Evolutionary conservation across 2,888 invertebrate genomes (phyloP).

Genomic region (Eristalis tenax): DNA sequence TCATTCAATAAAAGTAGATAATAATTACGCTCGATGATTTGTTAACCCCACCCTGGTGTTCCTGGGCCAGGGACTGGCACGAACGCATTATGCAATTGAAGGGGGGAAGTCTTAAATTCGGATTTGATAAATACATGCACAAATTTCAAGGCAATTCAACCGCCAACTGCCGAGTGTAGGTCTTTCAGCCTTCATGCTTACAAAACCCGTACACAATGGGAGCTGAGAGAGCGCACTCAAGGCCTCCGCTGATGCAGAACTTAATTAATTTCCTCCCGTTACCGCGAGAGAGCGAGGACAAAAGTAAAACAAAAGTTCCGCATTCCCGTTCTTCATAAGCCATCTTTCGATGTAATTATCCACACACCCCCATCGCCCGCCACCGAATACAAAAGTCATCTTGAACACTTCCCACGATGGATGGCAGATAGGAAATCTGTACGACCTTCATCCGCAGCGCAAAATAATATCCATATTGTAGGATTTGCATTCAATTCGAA

Average conservation of each 20-base stretch:
- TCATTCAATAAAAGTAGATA: conserved; percentile 53
- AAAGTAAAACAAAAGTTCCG: conserved; percentile 33
- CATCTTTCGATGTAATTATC: conserved; percentile 54
- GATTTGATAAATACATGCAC: too few species aligned
- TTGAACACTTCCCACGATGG: conserved; percentile 56
- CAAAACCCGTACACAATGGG: conserved; percentile 14
- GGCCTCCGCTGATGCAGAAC: conserved; percentile 18
- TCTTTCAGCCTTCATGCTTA: background rate
- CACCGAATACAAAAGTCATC: conserved; percentile 57
- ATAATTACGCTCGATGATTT: conserved; percentile 53
- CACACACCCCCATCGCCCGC: background rate
- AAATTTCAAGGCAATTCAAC: background rate
- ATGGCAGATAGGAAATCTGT: background rate
- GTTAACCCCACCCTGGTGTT: conserved; percentile 17
- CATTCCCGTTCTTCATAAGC: conserved; percentile 17
- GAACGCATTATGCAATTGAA: background rate
- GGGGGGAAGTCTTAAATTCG: too few species aligned
- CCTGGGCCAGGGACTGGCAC: background rate
- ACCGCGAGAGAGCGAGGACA: background rate
- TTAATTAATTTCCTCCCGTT: conserved; percentile 49
- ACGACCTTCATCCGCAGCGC: conserved; percentile 58
- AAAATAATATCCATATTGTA: conserved; percentile 43
- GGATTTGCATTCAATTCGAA: conserved; percentile 67
- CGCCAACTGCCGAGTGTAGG: background rate
- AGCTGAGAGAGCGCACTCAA: conserved; percentile 18